Conservation (phyloP, 2,113 vertebrate genomes). For the Hippocampus abdominalis region DNA sequence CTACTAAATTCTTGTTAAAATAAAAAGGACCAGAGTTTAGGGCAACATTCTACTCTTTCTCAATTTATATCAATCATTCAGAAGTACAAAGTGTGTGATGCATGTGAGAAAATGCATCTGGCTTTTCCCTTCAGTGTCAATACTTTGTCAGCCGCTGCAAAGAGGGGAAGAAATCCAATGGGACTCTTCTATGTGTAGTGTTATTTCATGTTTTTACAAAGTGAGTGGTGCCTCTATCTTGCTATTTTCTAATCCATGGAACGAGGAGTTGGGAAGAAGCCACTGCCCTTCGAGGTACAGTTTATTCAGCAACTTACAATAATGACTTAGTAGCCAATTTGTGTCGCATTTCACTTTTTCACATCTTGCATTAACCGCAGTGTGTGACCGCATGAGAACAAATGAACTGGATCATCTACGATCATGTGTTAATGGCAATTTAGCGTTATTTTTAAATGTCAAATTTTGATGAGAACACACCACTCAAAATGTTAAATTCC, state of each 20-base stretch:
- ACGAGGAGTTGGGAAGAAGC: slow-evolving; percentile 44
- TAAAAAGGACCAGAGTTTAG: slow-evolving; percentile 28
- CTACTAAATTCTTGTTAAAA: slow-evolving; percentile 31
- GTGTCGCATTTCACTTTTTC: neutral
- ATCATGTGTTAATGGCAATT: neutral
- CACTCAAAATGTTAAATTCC: neutral
- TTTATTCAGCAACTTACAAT: slow-evolving; percentile 38
- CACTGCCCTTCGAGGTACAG: slow-evolving; percentile 18
- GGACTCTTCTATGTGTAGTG: slow-evolving; percentile 53
- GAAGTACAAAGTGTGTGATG: slow-evolving; percentile 60
- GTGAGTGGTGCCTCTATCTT: slow-evolving; percentile 37
- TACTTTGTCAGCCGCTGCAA: slow-evolving; percentile 58
- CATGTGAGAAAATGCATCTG: slow-evolving; percentile 44
- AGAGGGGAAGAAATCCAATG: slow-evolving; percentile 41
- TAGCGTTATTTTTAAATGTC: neutral
- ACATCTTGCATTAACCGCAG: neutral
- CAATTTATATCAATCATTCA: slow-evolving; percentile 57
- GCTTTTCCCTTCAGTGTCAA: slow-evolving; percentile 48
- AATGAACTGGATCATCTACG: neutral
- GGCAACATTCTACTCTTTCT: slow-evolving; percentile 28
- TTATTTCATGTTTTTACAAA: slow-evolving; percentile 64
- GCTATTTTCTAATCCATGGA: slow-evolving; percentile 40
- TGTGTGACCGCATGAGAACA: too few species aligned
- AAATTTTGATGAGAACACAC: neutral
- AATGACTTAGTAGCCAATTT: slow-evolving; percentile 30